phyloP scores from a whole-genome alignment of 2,113 vertebrate genomes.

The Cynoglossus semilaevis region DNA sequence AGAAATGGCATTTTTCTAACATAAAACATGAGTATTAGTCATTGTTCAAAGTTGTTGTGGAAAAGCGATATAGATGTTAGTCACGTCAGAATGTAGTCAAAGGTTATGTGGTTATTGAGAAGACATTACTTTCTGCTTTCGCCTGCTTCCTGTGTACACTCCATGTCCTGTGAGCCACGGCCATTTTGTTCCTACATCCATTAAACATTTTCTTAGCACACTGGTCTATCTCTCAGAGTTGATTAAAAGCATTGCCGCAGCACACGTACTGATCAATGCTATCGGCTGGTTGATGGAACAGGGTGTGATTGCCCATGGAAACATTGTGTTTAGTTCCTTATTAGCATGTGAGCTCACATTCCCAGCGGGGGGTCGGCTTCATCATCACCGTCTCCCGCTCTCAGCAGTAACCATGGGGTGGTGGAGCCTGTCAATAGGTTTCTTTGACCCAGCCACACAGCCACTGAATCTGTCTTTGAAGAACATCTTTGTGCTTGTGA shows the following conservation, averaged over 20 bases:
- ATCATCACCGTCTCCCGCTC: slow-evolving; percentile 24
- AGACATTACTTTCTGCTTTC: neutral
- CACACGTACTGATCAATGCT: slow-evolving; percentile 48
- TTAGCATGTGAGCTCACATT: slow-evolving; percentile 38
- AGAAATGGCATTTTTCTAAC: too few species aligned
- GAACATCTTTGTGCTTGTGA: slow-evolving; percentile 1
- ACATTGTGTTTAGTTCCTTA: slow-evolving; percentile 42
- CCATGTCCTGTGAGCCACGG: neutral
- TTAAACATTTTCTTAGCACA: slow-evolving; percentile 11
- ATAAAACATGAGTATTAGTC: too few species aligned
- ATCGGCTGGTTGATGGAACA: slow-evolving; percentile 29
- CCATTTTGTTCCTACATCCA: slow-evolving; percentile 1
- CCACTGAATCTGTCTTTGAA: slow-evolving; percentile 17
- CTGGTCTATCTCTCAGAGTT: slow-evolving; percentile 9
- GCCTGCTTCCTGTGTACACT: neutral
- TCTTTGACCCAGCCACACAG: slow-evolving; percentile 21
- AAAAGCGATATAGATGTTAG: too few species aligned
- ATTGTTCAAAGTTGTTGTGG: too few species aligned
- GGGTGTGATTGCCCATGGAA: slow-evolving; percentile 34
- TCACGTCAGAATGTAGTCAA: too few species aligned
- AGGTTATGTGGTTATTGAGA: neutral
- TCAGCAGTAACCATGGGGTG: slow-evolving; percentile 14
- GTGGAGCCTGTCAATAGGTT: slow-evolving; percentile 35
- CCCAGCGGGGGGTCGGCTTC: slow-evolving; percentile 18
- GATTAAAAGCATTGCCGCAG: slow-evolving; percentile 26